Evolutionary conservation across 2,888 invertebrate species (phyloP).

Genomic region (Ashinkailepas kermadecensis): DNA sequence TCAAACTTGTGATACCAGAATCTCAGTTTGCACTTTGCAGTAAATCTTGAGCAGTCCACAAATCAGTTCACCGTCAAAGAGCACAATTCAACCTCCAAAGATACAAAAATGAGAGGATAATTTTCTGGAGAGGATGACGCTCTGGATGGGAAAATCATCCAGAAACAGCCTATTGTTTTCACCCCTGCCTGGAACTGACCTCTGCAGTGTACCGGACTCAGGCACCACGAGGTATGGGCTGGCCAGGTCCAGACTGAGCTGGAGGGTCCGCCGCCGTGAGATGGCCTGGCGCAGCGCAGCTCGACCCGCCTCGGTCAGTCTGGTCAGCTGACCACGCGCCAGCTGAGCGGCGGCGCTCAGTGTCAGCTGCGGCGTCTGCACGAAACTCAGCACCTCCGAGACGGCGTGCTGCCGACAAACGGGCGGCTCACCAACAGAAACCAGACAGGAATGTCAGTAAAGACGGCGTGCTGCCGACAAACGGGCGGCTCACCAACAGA

Average conservation of each 20-base stretch:
- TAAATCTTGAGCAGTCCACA: too few relatives aligned
- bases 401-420: conserved; percentile 55
- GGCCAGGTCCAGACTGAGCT: background rate
- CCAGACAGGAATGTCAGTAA: too few relatives aligned
- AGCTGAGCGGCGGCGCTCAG: background rate
- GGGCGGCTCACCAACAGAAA: background rate
- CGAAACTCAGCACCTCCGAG: conserved; percentile 61
- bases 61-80: too few relatives aligned
- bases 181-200: background rate
- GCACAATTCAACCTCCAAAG: too few relatives aligned
- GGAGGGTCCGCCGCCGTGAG: background rate
- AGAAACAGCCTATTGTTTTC: too few relatives aligned
- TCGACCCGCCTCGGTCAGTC: background rate
- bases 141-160: too few relatives aligned
- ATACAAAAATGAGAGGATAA: too few relatives aligned
- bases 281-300: background rate
- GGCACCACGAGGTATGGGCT: conserved; percentile 6
- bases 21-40: too few relatives aligned
- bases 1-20: too few relatives aligned
- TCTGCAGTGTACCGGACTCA: background rate
- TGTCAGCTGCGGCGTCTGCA: conserved; percentile 41
- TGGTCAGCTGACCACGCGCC: background rate
- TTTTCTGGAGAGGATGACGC: too few relatives aligned
- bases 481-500: too few relatives aligned
- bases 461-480: too few relatives aligned